Conservation (phyloP, 1,140 invertebrate genomes). For the Dermatophagoides farinae region DNA sequence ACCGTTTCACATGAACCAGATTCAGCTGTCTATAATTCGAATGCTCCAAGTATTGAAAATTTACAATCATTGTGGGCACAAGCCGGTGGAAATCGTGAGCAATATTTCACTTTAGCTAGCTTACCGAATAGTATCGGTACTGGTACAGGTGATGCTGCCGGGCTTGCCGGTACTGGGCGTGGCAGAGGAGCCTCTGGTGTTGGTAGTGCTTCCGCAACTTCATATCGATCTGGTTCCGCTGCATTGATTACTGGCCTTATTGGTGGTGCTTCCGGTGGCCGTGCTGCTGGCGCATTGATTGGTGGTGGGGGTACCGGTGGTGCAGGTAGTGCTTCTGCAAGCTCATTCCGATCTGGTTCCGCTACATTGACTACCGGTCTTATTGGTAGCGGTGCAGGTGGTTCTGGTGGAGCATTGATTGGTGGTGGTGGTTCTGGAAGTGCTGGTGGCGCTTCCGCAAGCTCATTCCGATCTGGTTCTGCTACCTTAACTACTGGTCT, state of each 20-base stretch:
- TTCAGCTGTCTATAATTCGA: neutral
- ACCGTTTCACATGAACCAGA: conserved; percentile 13
- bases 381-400: neutral
- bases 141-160: no score
- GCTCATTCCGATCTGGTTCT: no score
- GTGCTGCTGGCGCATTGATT: neutral
- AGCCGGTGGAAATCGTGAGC: neutral
- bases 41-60: neutral
- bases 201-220: neutral
- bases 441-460: neutral
- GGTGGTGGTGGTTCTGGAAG: neutral
- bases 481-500: no score
- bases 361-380: neutral
- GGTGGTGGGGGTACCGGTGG: neutral
- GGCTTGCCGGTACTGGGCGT: no score
- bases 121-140: no score
- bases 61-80: neutral
- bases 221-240: neutral
- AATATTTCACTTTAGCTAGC: no score
- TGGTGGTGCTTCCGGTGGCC: neutral
- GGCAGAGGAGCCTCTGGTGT: no score
- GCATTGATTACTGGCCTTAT: neutral
- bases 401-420: neutral
- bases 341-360: neutral
- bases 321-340: neutral